Evolutionary conservation across 2,113 vertebrate species (phyloP), one percentile per base, ranked within the genome.

Genomic region (Glaucomys volans): DNA sequence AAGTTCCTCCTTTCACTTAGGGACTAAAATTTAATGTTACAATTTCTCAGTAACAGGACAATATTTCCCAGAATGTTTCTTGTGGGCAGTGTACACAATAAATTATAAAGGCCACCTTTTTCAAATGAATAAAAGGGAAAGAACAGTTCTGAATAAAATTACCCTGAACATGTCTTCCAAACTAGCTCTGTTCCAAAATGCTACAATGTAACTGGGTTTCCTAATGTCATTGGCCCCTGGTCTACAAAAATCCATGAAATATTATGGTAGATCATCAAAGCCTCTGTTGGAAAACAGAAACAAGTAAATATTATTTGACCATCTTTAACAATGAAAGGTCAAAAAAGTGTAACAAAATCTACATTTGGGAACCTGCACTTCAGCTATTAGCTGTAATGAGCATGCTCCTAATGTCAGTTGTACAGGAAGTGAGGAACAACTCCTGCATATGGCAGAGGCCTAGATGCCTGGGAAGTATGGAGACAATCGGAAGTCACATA

Each of bases 111-210:
- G 62, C 37, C 40, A 74, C 57, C 30, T 93, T 91, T 95, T 85
- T 64, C 8, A 5, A 94, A 94, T 87, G 71, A 90, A 76, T 59
- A 69, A 77, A 93, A 62, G 13, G 18, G 71, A 67, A 90, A 72
- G 71, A 88, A 94, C 80, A 76, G 81, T 32, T 88, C 57, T 76
- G n/a, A 67, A 87, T 66, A 37, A 72, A 77, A 96, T 91, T 87
- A 90, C 59, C 22, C 92, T 85, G 91, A 96, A 96, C n/a, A 96
- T 79, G 81, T 18, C 71, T 92, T 74, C 44, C 42, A 54, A 81
- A 72, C 54, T 93, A 86, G 44, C 77, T 81, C 77, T n/a, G 5
- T 82, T 71, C 85, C 59, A 77, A 47, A 84, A 62, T 8, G 20
- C 35, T 88, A 20, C 26, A 42, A 6, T 10, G 12, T 47, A 93